Evolutionary conservation across 2,113 vertebrate genomes (phyloP).

Genomic region (Nipponia nippon): DNA sequence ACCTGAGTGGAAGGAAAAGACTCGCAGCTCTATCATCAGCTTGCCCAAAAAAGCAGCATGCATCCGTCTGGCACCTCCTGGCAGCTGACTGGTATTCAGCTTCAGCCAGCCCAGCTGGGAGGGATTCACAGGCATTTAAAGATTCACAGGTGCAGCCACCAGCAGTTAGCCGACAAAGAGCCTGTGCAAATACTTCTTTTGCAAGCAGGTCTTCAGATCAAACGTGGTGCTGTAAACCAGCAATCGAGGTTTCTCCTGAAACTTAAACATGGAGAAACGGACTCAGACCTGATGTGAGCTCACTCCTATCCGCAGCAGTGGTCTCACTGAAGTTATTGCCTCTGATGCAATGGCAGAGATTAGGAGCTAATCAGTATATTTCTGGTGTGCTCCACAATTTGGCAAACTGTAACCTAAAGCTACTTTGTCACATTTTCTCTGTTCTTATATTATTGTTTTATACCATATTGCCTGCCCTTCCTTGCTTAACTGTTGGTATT

Average conservation of each 20-base stretch:
- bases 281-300: neutral
- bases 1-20: neutral
- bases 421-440: neutral
- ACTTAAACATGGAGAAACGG: neutral
- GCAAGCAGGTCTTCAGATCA: neutral
- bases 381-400: neutral
- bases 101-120: neutral
- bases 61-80: neutral
- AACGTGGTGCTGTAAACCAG: accelerated
- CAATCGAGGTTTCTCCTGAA: neutral
- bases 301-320: accelerated
- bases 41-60: neutral
- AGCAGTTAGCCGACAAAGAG: neutral
- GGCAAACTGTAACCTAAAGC: neutral
- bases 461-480: neutral
- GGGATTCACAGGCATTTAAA: neutral
- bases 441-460: neutral
- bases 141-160: neutral
- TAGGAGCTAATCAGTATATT: neutral
- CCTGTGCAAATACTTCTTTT: neutral
- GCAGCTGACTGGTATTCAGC: neutral
- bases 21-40: neutral
- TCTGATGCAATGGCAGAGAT: neutral
- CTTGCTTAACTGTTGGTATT: neutral
- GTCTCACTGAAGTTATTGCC: neutral